Evolutionary conservation across 1,140 invertebrate species (phyloP), one percentile per base, ranked within the genome.

Genomic region (Bombus polaris): DNA sequence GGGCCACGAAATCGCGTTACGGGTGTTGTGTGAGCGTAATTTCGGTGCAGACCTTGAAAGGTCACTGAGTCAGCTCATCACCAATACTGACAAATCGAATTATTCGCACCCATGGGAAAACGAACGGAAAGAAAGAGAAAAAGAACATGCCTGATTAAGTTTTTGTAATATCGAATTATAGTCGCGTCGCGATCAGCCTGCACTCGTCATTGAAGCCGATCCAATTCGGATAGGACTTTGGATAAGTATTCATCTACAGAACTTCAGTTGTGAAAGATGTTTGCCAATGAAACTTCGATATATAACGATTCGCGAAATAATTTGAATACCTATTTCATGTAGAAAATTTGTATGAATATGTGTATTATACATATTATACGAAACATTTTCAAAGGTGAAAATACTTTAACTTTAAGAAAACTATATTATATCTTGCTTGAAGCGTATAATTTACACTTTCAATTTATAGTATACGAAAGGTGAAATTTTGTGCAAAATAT

Each of bases 131-230:
- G 71, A n/a, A n/a, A 39, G 44, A 39, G 32, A 32, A 57, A 59
- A 62, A 83, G 42, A 65, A 39, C 47, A 39, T 76, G 57, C 32
- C 37, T 75, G 79, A 86, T 70, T 80, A 59, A 70, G 37, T 86
- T 82, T 42, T 22, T 80, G 78, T 73, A 79, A 86, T 86, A 82
- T 82, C 62, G 72, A 86, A 65, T 82, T 76, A 82, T 81, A 47
- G 59, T 62, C 28, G 59, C 28, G 8, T 32, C 65, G 68, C 42
- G 77, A 81, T 62, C 75, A 79, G 13, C 2, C 39, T 47, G n/a
- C 53, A 18, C 71, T 82, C 47, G 44, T 37, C 47, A 5, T 22
- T 42, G 28, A 77, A 68, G 32, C 15, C 37, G 5, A 35, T 62
- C 28, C 10, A 22, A 62, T 62, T 62, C 28, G 47, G 6, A 53